A percentile compares a stretch with the other conserved stretches of the same genome.
Conservation (phyloP, 2,113 vertebrate species). For the Delphinus delphis region DNA sequence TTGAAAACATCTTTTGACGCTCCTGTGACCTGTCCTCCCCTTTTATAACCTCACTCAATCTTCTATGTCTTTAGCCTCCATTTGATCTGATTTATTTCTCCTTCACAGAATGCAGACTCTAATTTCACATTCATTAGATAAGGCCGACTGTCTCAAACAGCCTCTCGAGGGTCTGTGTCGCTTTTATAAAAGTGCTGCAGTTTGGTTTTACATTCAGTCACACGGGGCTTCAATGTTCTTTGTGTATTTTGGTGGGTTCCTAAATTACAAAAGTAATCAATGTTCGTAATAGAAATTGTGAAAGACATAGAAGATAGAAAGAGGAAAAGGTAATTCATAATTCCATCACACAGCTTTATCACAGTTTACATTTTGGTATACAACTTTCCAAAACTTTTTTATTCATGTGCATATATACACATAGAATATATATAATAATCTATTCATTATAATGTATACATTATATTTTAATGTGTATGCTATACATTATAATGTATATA, state of each 20-base stretch:
- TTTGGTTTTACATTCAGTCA: background rate
- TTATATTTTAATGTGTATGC: background rate
- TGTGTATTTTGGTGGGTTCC: background rate
- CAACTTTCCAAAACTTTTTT: background rate
- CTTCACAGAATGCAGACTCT: background rate
- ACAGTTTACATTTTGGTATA: background rate
- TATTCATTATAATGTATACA: background rate
- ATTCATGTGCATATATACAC: background rate
- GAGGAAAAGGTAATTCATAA: background rate
- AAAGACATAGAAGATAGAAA: background rate
- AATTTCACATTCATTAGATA: background rate
- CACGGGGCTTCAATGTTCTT: background rate
- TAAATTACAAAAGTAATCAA: background rate
- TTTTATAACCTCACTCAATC: background rate
- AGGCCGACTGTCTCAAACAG: background rate
- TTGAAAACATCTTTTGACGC: background rate
- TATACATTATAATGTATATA: background rate
- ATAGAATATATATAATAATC: background rate
- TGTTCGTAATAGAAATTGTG: background rate
- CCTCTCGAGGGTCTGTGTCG: background rate
- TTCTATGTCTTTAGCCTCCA: background rate
- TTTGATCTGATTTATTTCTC: background rate
- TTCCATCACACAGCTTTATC: background rate
- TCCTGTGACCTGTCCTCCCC: background rate
- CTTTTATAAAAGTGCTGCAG: background rate